Evolutionary conservation across 2,113 vertebrate genomes (phyloP).

Genomic region (Psittacara wagleri): DNA sequence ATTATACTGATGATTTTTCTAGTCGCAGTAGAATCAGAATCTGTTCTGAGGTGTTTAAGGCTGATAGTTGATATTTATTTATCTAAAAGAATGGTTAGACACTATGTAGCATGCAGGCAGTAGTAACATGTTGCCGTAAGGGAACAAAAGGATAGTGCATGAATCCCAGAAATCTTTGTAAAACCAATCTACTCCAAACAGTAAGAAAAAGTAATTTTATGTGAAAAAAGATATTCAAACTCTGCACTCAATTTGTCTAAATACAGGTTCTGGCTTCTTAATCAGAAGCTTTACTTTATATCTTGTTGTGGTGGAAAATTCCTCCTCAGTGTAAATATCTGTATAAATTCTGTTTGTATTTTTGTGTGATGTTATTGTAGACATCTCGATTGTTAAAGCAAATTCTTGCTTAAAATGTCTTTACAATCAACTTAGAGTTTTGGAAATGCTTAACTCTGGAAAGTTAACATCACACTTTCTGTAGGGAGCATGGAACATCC

Average conservation of each 20-base stretch:
- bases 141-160: not conserved
- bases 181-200: not conserved
- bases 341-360: not conserved
- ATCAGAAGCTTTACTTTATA: not conserved
- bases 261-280: not conserved
- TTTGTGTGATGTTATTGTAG: not conserved
- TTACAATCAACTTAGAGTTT: not conserved
- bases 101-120: not conserved
- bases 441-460: not conserved
- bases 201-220: not conserved
- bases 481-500: not conserved
- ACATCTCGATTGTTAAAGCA: not conserved
- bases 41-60: not conserved
- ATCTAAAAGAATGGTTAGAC: not conserved
- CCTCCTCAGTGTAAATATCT: not conserved
- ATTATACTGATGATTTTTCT: not conserved
- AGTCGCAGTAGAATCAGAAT: not conserved
- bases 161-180: not conserved
- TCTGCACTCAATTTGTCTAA: not conserved
- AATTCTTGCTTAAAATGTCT: not conserved
- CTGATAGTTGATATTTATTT: not conserved
- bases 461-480: not conserved
- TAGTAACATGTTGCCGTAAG: not conserved
- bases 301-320: not conserved
- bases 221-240: not conserved